These are phyloP conservation scores for Triplophysa rosa DNA, from an alignment of 2,113 vertebrate species.

Conservation along the genomic window DNA sequence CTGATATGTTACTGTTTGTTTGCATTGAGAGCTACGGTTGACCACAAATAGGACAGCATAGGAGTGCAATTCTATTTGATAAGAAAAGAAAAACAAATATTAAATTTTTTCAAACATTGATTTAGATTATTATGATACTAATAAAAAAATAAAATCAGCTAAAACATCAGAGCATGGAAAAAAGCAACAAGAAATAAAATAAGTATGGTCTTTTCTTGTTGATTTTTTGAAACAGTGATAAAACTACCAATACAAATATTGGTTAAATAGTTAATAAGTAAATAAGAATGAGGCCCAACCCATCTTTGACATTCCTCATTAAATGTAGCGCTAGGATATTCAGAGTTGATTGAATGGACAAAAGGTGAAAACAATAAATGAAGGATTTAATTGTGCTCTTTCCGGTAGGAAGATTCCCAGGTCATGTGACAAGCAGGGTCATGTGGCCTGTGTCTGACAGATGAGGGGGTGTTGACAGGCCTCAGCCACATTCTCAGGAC, in stretches of 20 bases:
- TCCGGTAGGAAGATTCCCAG: constrained; percentile 40
- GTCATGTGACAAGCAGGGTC: constrained; percentile 55
- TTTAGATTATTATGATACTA: too few relatives aligned
- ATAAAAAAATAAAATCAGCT: too few relatives aligned
- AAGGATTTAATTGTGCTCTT: constrained; percentile 38
- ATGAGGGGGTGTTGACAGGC: constrained; percentile 63
- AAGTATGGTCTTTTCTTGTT: too few relatives aligned
- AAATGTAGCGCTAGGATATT: neutral
- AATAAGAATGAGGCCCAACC: neutral
- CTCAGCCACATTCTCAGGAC: constrained; percentile 30
- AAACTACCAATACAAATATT: too few relatives aligned
- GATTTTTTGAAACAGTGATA: too few relatives aligned
- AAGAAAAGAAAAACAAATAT: too few relatives aligned
- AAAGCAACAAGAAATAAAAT: too few relatives aligned
- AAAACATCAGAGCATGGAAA: too few relatives aligned
- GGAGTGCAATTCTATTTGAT: neutral
- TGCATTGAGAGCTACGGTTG: neutral
- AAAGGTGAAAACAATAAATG: constrained; percentile 30
- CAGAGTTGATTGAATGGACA: constrained; percentile 9
- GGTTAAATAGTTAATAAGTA: too few relatives aligned
- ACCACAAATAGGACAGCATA: neutral
- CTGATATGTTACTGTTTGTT: neutral
- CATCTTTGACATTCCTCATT: neutral
- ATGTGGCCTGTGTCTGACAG: constrained; percentile 55
- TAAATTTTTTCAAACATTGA: too few relatives aligned